Conservation (phyloP, 2,113 vertebrate genomes). For the Cairina moschata region DNA sequence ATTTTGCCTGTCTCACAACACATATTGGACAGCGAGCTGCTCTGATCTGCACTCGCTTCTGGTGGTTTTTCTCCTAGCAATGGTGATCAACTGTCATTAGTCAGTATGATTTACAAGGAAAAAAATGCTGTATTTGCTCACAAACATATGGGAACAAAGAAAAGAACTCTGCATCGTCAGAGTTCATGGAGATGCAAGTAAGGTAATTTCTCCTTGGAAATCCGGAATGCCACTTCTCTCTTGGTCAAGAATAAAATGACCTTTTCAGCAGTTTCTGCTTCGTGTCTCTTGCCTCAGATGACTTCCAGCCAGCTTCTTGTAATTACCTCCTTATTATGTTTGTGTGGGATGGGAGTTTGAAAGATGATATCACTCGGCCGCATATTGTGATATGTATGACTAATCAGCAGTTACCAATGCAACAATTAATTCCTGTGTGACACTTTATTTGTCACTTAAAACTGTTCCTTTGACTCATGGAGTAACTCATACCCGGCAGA, state of each 20-base stretch:
- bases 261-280: constrained; percentile 16
- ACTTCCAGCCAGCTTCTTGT: constrained; percentile 24
- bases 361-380: constrained; percentile 26
- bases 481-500: constrained; percentile 22
- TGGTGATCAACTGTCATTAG: neutral
- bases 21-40: neutral
- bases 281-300: neutral
- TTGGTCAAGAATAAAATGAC: neutral
- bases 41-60: neutral
- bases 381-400: constrained; percentile 42
- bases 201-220: neutral
- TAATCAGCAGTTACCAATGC: constrained; percentile 41
- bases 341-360: constrained; percentile 17
- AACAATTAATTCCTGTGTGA: constrained; percentile 46
- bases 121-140: neutral
- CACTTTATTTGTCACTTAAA: constrained; percentile 61
- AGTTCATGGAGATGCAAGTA: neutral
- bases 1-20: neutral
- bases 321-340: constrained; percentile 32
- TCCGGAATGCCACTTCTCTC: neutral
- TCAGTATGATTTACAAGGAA: neutral
- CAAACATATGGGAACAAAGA: neutral
- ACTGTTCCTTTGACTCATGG: constrained; percentile 43
- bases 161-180: neutral
- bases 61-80: neutral